These are phyloP conservation scores for Amphimedon queenslandica DNA, from an alignment of 37 sponge, comb jelly and placozoan species.

Conservation along the genomic window DNA sequence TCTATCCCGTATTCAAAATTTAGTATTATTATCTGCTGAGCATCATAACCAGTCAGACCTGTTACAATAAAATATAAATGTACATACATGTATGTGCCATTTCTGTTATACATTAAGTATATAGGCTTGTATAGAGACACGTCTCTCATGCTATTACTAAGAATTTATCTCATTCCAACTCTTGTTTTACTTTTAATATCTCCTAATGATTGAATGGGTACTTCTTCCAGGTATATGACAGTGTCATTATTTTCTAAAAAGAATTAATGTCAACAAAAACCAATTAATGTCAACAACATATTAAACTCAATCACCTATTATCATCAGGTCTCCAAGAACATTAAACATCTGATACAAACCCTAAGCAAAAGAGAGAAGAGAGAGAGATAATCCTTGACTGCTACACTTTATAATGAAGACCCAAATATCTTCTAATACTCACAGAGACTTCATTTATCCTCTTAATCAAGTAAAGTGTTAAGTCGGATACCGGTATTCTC, in stretches of 20 bases:
- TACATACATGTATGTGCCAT: conserved; percentile 3
- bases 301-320: conserved; percentile 47
- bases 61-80: neutral
- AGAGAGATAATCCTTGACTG: neutral
- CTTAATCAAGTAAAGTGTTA: conserved; percentile 62
- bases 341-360: conserved; percentile 92
- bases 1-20: conserved; percentile 74
- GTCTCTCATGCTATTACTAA: no score
- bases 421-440: no score
- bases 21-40: conserved; percentile 46
- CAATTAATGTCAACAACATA: neutral
- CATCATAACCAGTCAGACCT: conserved; percentile 74
- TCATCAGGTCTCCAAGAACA: conserved; percentile 65
- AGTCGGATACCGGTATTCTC: conserved; percentile 39
- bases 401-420: neutral
- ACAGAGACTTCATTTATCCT: conserved; percentile 92
- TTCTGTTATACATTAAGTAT: neutral
- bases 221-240: conserved; percentile 77
- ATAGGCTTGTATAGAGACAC: no score
- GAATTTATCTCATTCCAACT: no score
- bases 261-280: neutral
- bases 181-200: conserved; percentile 50
- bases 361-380: conserved; percentile 16
- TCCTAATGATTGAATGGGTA: conserved; percentile 62
- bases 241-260: conserved; percentile 37